These are phyloP conservation scores for Drosophila formosana DNA, from an alignment of 2,888 invertebrate genomes.

Conservation along the genomic window DNA sequence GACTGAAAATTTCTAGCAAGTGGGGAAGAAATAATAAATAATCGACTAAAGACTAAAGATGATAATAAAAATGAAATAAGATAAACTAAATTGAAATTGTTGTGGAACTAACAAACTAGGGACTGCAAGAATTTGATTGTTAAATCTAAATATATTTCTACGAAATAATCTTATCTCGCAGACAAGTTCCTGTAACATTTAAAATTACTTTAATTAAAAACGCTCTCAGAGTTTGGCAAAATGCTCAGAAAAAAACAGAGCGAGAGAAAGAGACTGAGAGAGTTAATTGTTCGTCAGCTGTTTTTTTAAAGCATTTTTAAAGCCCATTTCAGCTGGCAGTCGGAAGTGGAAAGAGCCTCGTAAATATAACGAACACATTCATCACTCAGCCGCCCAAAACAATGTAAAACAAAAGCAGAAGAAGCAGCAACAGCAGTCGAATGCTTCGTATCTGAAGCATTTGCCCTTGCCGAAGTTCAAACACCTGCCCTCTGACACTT, in stretches of 20 bases:
- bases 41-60: no score
- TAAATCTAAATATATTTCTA: background rate
- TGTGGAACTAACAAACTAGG: background rate
- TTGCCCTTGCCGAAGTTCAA: conserved; percentile 74
- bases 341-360: background rate
- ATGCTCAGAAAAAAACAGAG: background rate
- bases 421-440: background rate
- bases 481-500: conserved; percentile 72
- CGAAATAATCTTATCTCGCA: conserved; percentile 2
- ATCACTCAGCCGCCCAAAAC: background rate
- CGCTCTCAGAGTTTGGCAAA: background rate
- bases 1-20: background rate
- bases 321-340: no score
- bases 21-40: background rate
- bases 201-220: background rate
- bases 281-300: conserved; percentile 3
- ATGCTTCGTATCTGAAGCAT: conserved; percentile 30
- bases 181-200: conserved; percentile 1
- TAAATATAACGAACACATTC: conserved; percentile 17
- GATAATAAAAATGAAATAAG: background rate
- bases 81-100: background rate
- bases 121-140: background rate
- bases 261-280: background rate
- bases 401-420: background rate
- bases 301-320: background rate